A percentile compares a stretch with the other conserved stretches of the same genome.
phyloP scores from a whole-genome alignment of 2,113 vertebrate genomes.

The Petrocephalus zakoni region DNA sequence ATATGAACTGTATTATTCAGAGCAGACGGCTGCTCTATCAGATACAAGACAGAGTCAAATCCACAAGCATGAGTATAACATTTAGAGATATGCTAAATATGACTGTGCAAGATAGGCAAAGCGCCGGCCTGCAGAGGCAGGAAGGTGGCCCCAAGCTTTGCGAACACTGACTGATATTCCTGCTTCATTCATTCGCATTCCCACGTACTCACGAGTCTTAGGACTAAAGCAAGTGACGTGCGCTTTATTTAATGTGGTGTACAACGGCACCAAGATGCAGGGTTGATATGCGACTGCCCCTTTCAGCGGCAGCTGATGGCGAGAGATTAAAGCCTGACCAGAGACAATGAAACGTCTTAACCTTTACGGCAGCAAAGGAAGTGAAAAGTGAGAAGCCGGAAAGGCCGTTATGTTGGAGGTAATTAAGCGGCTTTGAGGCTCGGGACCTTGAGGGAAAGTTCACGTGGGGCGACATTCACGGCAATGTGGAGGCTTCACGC shows the following conservation, averaged over 20 bases:
- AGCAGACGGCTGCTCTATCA: neutral
- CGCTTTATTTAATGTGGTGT: neutral
- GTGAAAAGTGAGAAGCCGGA: neutral
- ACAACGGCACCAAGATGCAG: neutral
- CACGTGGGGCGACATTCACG: neutral
- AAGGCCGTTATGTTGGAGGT: neutral
- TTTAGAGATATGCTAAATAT: constrained; percentile 39
- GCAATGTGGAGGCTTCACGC: neutral
- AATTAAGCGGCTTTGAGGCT: neutral
- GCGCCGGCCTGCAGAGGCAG: neutral
- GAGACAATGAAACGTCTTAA: neutral
- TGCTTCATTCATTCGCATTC: neutral
- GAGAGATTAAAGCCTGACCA: neutral
- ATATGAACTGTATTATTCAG: neutral
- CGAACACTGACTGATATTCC: neutral
- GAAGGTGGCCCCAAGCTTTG: neutral
- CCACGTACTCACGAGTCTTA: neutral
- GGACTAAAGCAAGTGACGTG: neutral
- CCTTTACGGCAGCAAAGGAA: neutral
- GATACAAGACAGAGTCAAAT: neutral
- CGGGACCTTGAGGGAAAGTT: neutral
- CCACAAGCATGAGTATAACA: neutral
- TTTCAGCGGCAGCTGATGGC: neutral
- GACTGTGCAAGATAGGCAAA: neutral
- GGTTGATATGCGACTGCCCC: neutral